Percentiles rank a stretch among this genome's conserved stretches.
These are phyloP conservation scores for Heliconius sara DNA, from an alignment of 2,888 invertebrate species.

Conservation along the genomic window DNA sequence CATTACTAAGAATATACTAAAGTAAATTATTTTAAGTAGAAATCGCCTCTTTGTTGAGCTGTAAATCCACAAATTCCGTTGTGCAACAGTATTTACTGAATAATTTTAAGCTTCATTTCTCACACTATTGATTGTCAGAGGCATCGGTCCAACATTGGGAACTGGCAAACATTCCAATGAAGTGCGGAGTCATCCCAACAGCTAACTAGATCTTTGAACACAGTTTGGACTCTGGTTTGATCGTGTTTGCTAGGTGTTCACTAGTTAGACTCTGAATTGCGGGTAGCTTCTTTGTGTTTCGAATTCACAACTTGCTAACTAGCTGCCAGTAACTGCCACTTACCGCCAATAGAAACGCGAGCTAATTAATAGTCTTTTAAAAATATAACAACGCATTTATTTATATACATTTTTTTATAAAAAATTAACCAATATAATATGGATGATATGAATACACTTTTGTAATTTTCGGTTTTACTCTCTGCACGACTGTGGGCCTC, in stretches of 20 bases:
- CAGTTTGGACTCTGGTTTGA: conserved; percentile 76
- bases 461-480: not conserved
- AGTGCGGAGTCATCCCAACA: conserved; percentile 66
- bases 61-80: not conserved
- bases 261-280: conserved; percentile 77
- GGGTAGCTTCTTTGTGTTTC: conserved; percentile 79
- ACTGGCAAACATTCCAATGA: conserved; percentile 63
- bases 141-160: conserved; percentile 38
- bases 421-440: not conserved
- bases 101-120: conserved; percentile 28
- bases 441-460: not conserved
- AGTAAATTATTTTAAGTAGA: not conserved
- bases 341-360: conserved; percentile 41
- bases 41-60: not conserved
- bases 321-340: conserved; percentile 66
- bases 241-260: conserved; percentile 72
- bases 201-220: conserved; percentile 81
- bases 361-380: conserved; percentile 15
- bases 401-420: not conserved
- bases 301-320: conserved; percentile 73
- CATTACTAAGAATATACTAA: not conserved
- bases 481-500: not conserved
- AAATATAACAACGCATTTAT: conserved; percentile 11
- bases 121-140: conserved; percentile 38
- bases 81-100: conserved; percentile 13